These are phyloP conservation scores for Zaprionus ghesquierei DNA, from an alignment of 1,140 invertebrate genomes.

Conservation along the genomic window DNA sequence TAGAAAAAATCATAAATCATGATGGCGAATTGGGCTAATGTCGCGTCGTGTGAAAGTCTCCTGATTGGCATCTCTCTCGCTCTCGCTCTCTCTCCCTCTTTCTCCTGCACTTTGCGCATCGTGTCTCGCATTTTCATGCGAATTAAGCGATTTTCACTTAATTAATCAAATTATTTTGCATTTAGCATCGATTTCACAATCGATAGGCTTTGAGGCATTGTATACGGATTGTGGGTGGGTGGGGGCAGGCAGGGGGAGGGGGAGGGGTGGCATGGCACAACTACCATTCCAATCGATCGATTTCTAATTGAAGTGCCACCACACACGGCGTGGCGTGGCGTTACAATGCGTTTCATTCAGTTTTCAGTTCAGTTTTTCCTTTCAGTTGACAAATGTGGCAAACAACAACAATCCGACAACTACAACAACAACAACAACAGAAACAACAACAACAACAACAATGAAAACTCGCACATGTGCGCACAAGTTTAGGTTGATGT, in stretches of 20 bases:
- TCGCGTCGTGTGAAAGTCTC: slow-evolving; percentile 68
- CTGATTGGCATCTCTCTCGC: background rate
- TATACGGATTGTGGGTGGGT: background rate
- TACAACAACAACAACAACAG: background rate
- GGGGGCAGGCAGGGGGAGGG: background rate
- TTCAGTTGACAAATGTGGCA: slow-evolving; percentile 76
- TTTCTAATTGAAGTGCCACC: slow-evolving; percentile 29
- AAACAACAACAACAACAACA: slow-evolving; percentile 3
- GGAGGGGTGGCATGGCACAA: slow-evolving; percentile 7
- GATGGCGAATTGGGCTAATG: slow-evolving; percentile 73
- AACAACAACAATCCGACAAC: background rate
- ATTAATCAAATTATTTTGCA: slow-evolving; percentile 66
- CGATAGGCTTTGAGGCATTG: background rate
- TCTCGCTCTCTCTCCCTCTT: background rate
- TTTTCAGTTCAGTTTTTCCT: slow-evolving; percentile 75
- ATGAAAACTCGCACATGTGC: slow-evolving; percentile 21
- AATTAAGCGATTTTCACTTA: slow-evolving; percentile 69
- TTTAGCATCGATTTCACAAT: slow-evolving; percentile 46
- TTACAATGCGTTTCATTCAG: slow-evolving; percentile 68
- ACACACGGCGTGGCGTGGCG: slow-evolving; percentile 13
- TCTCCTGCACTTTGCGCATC: background rate
- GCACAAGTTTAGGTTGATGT: slow-evolving; percentile 27
- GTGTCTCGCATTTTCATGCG: slow-evolving; percentile 26
- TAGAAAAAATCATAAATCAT: slow-evolving; percentile 77
- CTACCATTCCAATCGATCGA: slow-evolving; percentile 33